Conservation (phyloP, 2,113 vertebrate genomes). For the Grus americana region DNA sequence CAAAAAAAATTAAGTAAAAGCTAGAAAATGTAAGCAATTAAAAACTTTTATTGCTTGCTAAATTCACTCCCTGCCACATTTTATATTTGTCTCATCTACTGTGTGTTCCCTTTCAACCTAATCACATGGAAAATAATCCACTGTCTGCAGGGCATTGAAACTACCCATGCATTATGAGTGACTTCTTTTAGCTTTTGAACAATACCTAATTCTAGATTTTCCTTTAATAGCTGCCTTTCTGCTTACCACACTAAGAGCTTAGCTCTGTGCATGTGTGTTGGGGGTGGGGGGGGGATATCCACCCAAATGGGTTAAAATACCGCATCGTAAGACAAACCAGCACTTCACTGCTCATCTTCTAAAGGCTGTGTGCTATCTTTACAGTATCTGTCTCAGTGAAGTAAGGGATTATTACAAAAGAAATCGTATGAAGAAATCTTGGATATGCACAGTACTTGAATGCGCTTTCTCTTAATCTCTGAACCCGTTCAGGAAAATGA, state of each 20-base stretch:
- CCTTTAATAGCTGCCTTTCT: background rate
- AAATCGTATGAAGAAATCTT: background rate
- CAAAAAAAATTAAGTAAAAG: background rate
- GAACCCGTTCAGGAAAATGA: background rate
- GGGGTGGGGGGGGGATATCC: background rate
- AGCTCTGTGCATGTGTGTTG: background rate
- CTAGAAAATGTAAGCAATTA: background rate
- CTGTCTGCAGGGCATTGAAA: background rate
- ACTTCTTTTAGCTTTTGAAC: background rate
- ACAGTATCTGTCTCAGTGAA: background rate
- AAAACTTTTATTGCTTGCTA: background rate
- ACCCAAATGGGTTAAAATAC: background rate
- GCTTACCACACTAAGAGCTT: background rate
- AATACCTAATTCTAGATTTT: background rate
- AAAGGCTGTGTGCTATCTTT: background rate
- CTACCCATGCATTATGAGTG: background rate
- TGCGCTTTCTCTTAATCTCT: background rate
- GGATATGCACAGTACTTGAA: background rate
- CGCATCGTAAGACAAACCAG: background rate
- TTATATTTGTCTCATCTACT: background rate
- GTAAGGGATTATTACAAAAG: background rate
- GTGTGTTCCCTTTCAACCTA: background rate
- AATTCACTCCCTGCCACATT: background rate
- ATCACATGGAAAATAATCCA: background rate
- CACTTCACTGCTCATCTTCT: background rate